Percentiles rank a stretch among this genome's conserved stretches.
Conservation (phyloP, 2,888 invertebrate species). For the Drosophila putrida region DNA sequence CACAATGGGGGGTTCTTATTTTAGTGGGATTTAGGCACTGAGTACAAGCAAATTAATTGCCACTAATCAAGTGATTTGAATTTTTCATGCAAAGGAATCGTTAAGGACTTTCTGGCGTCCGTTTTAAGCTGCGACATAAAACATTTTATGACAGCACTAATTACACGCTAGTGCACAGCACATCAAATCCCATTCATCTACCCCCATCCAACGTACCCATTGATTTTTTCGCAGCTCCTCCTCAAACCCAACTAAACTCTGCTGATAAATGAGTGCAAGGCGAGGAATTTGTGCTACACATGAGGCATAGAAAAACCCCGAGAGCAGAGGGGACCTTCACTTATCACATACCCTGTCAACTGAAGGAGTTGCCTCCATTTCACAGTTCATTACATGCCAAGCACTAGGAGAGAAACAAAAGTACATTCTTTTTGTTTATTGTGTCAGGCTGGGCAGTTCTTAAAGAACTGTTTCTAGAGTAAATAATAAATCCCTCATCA, state of each 20-base stretch:
- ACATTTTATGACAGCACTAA: conserved; percentile 64
- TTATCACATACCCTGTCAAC: conserved; percentile 36
- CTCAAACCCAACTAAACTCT: neutral
- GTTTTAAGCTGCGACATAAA: conserved; percentile 45
- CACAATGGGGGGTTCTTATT: neutral
- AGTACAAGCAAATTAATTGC: conserved; percentile 61
- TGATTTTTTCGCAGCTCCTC: conserved; percentile 22
- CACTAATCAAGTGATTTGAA: conserved; percentile 75
- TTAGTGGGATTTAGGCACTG: conserved; percentile 47
- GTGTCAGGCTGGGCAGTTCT: neutral
- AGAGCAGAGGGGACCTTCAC: conserved; percentile 34
- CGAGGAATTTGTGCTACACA: conserved; percentile 47
- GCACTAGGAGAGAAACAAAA: neutral
- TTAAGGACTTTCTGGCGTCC: conserved; percentile 39
- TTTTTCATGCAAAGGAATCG: conserved; percentile 60
- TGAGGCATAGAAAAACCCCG: conserved; percentile 5
- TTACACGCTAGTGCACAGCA: conserved; percentile 59
- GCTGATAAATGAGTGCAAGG: conserved; percentile 51
- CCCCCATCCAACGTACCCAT: conserved; percentile 6
- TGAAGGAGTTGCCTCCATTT: neutral
- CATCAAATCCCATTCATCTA: neutral
- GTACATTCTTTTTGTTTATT: conserved; percentile 6
- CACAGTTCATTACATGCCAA: conserved; percentile 9
- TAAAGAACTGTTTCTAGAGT: neutral
- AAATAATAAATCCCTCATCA: conserved; percentile 28